Conservation (phyloP, 2,797 vertebrate species). For the Strix occidentalis region DNA sequence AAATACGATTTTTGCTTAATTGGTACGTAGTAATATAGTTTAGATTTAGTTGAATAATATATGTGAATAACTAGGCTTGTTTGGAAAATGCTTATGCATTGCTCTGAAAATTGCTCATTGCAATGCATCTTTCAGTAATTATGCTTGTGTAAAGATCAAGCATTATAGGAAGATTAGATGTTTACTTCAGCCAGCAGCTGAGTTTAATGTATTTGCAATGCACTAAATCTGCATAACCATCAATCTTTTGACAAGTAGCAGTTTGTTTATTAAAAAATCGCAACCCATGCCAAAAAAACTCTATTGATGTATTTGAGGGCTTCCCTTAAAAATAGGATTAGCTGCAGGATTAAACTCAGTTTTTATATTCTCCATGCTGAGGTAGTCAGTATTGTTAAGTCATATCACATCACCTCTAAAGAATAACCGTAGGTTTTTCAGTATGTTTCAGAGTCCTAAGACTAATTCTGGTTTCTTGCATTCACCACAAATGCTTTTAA, state of each 20-base stretch:
- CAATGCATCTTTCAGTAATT: background rate
- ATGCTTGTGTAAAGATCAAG: background rate
- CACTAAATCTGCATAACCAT: background rate
- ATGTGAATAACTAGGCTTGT: background rate
- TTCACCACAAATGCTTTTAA: conserved; percentile 25
- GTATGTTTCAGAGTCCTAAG: background rate
- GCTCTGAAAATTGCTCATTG: background rate
- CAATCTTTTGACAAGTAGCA: background rate
- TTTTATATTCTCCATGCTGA: background rate
- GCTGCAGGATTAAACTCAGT: background rate
- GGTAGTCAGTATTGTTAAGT: background rate
- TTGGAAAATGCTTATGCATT: background rate
- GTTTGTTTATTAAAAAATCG: background rate
- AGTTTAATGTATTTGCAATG: background rate
- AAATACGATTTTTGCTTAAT: background rate
- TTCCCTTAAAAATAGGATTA: conserved; percentile 1
- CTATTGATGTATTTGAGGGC: background rate
- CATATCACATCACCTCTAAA: background rate
- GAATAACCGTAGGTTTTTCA: background rate
- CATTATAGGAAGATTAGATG: background rate
- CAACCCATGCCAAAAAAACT: background rate
- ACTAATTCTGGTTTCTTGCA: background rate
- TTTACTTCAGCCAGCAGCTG: background rate
- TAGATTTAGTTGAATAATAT: background rate
- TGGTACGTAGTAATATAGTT: background rate